phyloP scores from a whole-genome alignment of 2,113 vertebrate species.

The Onychostruthus taczanowskii region DNA sequence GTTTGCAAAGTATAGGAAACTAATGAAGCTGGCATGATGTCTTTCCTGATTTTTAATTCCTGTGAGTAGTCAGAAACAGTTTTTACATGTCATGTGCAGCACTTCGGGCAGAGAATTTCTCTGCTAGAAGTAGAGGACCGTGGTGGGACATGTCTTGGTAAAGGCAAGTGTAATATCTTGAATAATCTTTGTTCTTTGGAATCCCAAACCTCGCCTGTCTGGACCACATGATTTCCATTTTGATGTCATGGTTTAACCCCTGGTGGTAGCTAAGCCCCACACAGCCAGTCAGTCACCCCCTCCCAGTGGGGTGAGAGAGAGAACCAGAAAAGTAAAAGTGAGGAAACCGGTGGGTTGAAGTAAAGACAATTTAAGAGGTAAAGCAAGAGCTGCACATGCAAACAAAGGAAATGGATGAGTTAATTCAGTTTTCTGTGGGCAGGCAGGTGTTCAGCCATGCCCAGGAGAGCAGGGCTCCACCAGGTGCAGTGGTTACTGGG shows the following conservation, averaged over 20 bases:
- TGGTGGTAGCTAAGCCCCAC: not conserved
- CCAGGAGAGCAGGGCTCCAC: not conserved
- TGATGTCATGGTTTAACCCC: not conserved
- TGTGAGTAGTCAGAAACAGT: not conserved
- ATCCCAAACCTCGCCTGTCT: not conserved
- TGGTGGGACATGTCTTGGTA: not conserved
- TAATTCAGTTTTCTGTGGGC: not conserved
- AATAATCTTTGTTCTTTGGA: not conserved
- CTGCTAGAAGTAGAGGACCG: not conserved
- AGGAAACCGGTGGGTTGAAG: not conserved
- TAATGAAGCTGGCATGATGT: not conserved
- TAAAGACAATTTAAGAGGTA: not conserved
- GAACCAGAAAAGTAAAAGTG: not conserved
- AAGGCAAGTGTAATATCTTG: not conserved
- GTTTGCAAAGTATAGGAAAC: not conserved
- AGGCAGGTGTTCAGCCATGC: not conserved
- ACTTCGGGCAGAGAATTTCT: not conserved
- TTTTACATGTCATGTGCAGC: not conserved
- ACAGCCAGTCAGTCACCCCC: accelerated
- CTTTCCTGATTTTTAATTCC: not conserved
- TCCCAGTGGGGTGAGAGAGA: not conserved
- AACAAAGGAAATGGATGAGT: not conserved
- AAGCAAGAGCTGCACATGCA: not conserved
- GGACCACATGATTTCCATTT: not conserved
- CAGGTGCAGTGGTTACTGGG: not conserved